Evolutionary conservation across 2,888 invertebrate species (phyloP).

Genomic region (Galerucella pusilla): DNA sequence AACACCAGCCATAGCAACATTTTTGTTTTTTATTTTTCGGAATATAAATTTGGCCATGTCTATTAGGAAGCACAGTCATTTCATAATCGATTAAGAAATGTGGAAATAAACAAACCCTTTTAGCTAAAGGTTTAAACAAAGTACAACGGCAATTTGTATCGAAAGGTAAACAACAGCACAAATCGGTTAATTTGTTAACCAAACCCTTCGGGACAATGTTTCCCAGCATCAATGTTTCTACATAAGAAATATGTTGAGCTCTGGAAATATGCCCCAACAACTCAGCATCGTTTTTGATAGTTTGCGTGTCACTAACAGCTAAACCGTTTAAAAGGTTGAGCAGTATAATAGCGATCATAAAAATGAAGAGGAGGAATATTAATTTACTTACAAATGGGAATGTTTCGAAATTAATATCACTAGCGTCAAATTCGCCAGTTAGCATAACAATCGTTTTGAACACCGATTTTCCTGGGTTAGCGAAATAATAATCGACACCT

Average conservation of each 20-base stretch:
- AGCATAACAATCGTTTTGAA: slow-evolving; percentile 89
- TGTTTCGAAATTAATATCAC: slow-evolving; percentile 77
- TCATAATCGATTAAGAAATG: slow-evolving; percentile 72
- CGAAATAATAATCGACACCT: slow-evolving; percentile 75
- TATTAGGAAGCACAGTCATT: slow-evolving; percentile 76
- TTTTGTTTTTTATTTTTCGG: slow-evolving; percentile 29
- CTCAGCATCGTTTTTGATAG: slow-evolving; percentile 82
- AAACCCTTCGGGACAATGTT: slow-evolving; percentile 63
- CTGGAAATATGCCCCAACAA: slow-evolving; percentile 80
- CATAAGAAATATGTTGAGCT: slow-evolving; percentile 77
- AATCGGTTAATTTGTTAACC: slow-evolving; percentile 48
- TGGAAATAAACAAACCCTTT: slow-evolving; percentile 75
- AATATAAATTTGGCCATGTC: slow-evolving; percentile 67
- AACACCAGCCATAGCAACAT: slow-evolving; percentile 38
- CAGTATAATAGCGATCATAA: slow-evolving; percentile 84
- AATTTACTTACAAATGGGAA: slow-evolving; percentile 78
- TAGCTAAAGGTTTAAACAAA: slow-evolving; percentile 68
- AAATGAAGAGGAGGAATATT: slow-evolving; percentile 83
- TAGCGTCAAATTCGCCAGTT: slow-evolving; percentile 87
- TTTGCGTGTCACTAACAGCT: slow-evolving; percentile 86
- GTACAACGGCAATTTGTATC: slow-evolving; percentile 62
- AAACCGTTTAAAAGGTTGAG: slow-evolving; percentile 86
- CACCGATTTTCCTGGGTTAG: slow-evolving; percentile 76
- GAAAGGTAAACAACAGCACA: slow-evolving; percentile 68
- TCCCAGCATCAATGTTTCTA: slow-evolving; percentile 77